Percentiles rank a stretch among this genome's conserved stretches.
Conservation (phyloP, 2,888 invertebrate species). For the Lasius platythorax region DNA sequence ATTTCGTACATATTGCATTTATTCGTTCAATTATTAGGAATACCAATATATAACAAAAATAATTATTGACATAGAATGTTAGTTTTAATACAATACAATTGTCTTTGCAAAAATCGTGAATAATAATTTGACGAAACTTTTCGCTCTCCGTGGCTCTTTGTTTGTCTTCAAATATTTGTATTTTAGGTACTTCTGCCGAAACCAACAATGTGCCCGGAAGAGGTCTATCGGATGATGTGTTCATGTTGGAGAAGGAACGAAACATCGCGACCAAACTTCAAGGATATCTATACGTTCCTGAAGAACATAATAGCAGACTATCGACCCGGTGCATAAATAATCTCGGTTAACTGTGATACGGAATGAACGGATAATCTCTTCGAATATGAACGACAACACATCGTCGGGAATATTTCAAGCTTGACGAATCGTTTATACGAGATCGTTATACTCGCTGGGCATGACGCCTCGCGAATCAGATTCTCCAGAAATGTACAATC, state of each 20-base stretch:
- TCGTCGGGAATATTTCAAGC: conserved; percentile 39
- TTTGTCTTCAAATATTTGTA: neutral
- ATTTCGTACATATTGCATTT: neutral
- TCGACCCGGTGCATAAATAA: conserved; percentile 84
- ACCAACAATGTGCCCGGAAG: conserved; percentile 91
- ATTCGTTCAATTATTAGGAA: neutral
- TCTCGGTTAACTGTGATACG: conserved; percentile 82
- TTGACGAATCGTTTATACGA: conserved; percentile 39
- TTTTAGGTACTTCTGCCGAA: conserved; percentile 89
- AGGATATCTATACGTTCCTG: conserved; percentile 90
- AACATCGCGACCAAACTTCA: conserved; percentile 88
- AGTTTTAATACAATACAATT: neutral
- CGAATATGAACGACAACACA: conserved; percentile 23
- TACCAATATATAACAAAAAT: neutral
- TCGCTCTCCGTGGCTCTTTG: neutral
- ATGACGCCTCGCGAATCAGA: conserved; percentile 42
- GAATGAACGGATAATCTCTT: conserved; percentile 54
- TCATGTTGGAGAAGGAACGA: conserved; percentile 90
- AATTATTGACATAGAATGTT: neutral
- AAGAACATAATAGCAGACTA: conserved; percentile 88
- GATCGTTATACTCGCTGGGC: conserved; percentile 13
- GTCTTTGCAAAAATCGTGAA: neutral
- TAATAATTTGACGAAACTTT: neutral
- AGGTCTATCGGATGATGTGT: conserved; percentile 92
- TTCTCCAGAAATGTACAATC: conserved; percentile 78